Percentiles rank a stretch among this genome's conserved stretches.
Evolutionary conservation across 2,888 invertebrate species (phyloP).

Genomic region (Lasioglossum lativentre): DNA sequence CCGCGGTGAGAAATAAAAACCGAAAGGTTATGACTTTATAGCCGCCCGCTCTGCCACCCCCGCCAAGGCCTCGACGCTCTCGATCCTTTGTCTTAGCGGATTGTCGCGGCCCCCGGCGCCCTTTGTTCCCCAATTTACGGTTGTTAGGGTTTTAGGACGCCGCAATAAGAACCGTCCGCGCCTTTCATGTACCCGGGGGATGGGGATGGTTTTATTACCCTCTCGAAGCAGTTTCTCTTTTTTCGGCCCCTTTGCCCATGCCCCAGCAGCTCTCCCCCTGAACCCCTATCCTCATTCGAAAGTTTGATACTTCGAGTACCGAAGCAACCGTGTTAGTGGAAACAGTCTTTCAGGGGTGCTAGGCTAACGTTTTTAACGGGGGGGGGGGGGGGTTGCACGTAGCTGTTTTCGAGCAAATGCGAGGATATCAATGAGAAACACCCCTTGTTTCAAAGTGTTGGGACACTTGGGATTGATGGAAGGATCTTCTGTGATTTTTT

Average conservation of each 20-base stretch:
- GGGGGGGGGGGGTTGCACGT: background rate
- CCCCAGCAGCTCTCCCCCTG: no score
- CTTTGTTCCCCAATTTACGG: conserved; percentile 78
- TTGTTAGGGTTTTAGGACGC: conserved; percentile 73
- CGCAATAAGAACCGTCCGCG: conserved; percentile 45
- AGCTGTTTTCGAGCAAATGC: background rate
- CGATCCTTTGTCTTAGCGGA: conserved; percentile 62
- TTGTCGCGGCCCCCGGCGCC: conserved; percentile 28
- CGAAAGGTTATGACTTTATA: conserved; percentile 80
- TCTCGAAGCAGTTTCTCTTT: conserved; percentile 4
- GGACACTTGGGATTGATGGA: background rate
- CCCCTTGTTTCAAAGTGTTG: background rate
- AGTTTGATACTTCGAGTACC: background rate
- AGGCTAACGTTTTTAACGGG: background rate
- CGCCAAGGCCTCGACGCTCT: conserved; percentile 46
- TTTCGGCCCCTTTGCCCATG: background rate
- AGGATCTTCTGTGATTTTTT: background rate
- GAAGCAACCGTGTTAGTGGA: background rate
- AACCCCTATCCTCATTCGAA: background rate
- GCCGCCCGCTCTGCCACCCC: conserved; percentile 59
- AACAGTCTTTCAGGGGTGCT: background rate
- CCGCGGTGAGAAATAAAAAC: background rate
- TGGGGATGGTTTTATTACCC: conserved; percentile 28
- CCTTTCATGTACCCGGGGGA: background rate
- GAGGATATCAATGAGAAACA: background rate